Evolutionary conservation across 2,888 invertebrate species (phyloP), one percentile per base, ranked within the genome.

Genomic region (Aleiodes alternator): DNA sequence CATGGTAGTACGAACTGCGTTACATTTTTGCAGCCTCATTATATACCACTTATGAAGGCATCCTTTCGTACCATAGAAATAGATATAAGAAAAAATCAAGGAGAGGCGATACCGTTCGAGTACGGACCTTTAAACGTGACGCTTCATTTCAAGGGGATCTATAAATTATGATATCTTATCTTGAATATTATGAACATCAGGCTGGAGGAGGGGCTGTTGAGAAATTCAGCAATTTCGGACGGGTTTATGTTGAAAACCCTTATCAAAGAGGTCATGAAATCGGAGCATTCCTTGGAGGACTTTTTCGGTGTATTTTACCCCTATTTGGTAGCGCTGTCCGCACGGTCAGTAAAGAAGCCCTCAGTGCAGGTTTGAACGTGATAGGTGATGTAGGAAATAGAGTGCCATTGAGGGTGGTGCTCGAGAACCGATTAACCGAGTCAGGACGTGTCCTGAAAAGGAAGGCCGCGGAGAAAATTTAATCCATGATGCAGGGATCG

Each of bases 101-200:
- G 5, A 38, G 56, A 56, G 7, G 29, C 12, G 56, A 56, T 56
- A 29, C 56, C 56, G 29, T 56, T 56, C 56, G 23, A 56, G 56
- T 56, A 29, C 29, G 56, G 56, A 11, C 56, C 29, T 23, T 56
- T 56, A 29, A 56, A 56, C 56, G 29, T 56, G 29, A 56, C 56
- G 29, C 56, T 56, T 56, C 56, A 56, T 56, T 56, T 56, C 23
- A 56, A 56, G 56, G 29, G 56, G 4, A 29, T 56, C 9, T 11
- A 16, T 56, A 29, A 4, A 38, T 38, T 38, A 23, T 16, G 56
- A 29, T 14, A 7, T 29, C 56, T 7, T 56, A 56, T 29, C 23
- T 16, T 23, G 23, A 23, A 56, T 56, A 23, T 56, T 56, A 56
- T 14, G 56, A 14, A 0, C 23, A 12, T 29, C 56, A 56, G 29